Percentiles rank a stretch among this genome's conserved stretches.
Conservation (phyloP, 2,888 invertebrate genomes). For the Incurvaria masculella region DNA sequence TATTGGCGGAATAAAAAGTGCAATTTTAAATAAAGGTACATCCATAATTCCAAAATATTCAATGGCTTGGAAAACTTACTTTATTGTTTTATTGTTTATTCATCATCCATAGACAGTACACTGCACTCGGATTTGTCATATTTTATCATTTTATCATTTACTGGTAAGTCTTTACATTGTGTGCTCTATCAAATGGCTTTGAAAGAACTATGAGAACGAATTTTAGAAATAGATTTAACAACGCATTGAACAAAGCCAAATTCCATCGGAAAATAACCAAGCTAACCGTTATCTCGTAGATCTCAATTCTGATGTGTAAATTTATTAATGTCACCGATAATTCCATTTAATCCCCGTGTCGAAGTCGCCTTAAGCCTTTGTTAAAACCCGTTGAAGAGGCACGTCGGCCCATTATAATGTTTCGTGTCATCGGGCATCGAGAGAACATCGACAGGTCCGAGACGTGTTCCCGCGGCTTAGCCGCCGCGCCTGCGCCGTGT, state of each 20-base stretch:
- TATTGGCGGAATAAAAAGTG: too few relatives aligned
- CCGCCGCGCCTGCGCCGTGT: not conserved
- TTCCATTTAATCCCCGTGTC: constrained; percentile 52
- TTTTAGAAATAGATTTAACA: too few relatives aligned
- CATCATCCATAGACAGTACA: too few relatives aligned
- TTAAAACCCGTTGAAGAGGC: constrained; percentile 47
- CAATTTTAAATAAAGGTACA: too few relatives aligned
- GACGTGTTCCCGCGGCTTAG: not conserved
- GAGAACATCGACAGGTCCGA: constrained; percentile 46
- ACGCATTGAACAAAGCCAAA: not conserved
- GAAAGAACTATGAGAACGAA: too few relatives aligned
- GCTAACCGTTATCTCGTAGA: constrained; percentile 3
- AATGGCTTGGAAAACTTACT: too few relatives aligned
- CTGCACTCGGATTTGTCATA: too few relatives aligned
- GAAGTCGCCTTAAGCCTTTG: constrained; percentile 52
- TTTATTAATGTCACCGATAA: constrained; percentile 27
- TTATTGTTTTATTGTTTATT: too few relatives aligned
- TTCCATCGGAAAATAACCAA: not conserved
- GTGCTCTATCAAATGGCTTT: too few relatives aligned
- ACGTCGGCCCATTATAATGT: constrained; percentile 51
- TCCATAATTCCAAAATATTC: too few relatives aligned
- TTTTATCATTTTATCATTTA: too few relatives aligned
- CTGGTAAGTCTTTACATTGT: too few relatives aligned
- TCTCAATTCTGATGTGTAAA: constrained; percentile 21
- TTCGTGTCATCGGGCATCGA: constrained; percentile 55